Evolutionary conservation across 2,113 vertebrate genomes (phyloP).

Genomic region (Ranitomeya imitator): DNA sequence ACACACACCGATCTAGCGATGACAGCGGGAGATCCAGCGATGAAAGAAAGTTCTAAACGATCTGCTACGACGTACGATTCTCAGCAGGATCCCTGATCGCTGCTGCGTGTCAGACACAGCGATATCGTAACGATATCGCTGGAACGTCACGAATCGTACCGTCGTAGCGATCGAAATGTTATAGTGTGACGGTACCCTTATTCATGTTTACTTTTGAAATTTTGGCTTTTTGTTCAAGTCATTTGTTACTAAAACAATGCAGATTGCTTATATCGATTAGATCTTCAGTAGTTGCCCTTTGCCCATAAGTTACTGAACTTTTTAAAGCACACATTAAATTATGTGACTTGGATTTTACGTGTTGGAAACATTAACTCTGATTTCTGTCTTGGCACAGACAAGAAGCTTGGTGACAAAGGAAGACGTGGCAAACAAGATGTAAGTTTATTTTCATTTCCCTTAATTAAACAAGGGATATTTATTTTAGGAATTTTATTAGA

Average conservation of each 20-base stretch:
- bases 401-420: not conserved
- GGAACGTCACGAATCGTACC: no score
- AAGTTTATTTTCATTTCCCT: not conserved
- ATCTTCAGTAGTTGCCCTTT: not conserved
- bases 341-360: not conserved
- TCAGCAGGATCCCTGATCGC: no score
- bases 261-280: not conserved
- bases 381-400: slow-evolving; percentile 16
- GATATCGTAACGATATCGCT: no score
- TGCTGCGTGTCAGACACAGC: no score
- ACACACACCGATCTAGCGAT: no score
- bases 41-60: no score
- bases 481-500: no score
- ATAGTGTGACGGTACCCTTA: no score
- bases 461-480: not conserved
- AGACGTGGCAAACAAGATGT: not conserved
- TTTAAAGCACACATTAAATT: not conserved
- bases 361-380: not conserved
- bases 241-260: not conserved
- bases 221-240: not conserved
- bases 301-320: not conserved
- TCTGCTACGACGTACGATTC: no score
- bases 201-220: not conserved
- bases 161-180: no score
- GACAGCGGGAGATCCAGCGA: no score